These are phyloP conservation scores for Daboia siamensis DNA, from an alignment of 2,113 vertebrate genomes.

Conservation along the genomic window DNA sequence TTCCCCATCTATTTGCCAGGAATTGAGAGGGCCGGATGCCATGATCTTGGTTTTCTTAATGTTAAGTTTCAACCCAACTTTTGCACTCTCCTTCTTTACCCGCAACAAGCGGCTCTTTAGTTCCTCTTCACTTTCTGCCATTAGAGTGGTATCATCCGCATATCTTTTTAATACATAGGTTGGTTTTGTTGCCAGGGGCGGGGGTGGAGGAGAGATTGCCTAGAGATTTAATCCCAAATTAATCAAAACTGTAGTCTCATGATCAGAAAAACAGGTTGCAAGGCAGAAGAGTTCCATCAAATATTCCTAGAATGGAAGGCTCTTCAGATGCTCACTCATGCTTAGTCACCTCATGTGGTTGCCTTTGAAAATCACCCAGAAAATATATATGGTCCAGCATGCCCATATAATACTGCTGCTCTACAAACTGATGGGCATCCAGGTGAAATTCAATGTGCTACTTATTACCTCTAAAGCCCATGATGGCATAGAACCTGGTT, in stretches of 20 bases:
- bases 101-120: too few species aligned
- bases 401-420: not conserved
- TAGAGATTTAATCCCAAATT: constrained; percentile 60
- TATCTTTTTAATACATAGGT: constrained; percentile 60
- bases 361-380: not conserved
- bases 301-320: not conserved
- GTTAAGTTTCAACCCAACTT: too few species aligned
- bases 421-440: not conserved
- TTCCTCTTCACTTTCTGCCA: too few species aligned
- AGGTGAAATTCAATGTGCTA: not conserved
- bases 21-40: too few species aligned
- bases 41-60: too few species aligned
- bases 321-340: not conserved
- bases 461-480: not conserved
- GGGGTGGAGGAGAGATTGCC: constrained; percentile 34
- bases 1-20: too few species aligned
- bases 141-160: too few species aligned
- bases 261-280: constrained; percentile 53
- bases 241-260: constrained; percentile 57
- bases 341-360: not conserved
- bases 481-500: not conserved
- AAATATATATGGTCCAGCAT: not conserved
- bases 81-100: too few species aligned
- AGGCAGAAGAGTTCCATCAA: constrained; percentile 21
- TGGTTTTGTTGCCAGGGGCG: constrained; percentile 32